Percentiles rank a stretch among this genome's conserved stretches.
Evolutionary conservation across 2,113 vertebrate species (phyloP).

Genomic region (Heptranchias perlo): DNA sequence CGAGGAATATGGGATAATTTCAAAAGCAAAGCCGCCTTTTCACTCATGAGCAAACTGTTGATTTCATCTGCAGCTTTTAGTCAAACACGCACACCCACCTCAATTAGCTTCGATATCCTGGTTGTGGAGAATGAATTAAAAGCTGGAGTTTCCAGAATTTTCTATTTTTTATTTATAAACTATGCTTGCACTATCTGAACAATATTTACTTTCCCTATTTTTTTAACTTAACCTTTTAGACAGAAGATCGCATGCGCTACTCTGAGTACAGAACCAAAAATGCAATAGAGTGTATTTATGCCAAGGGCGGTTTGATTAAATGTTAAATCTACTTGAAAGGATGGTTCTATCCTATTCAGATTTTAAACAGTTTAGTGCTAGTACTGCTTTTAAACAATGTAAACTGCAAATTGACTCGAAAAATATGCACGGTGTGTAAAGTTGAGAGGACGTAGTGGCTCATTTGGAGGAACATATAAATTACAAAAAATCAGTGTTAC

Average conservation of each 20-base stretch:
- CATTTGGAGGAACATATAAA: not conserved
- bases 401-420: not conserved
- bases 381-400: not conserved
- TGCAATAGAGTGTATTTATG: not conserved
- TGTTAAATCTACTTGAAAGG: not conserved
- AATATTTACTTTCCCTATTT: not conserved
- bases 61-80: not conserved
- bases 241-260: not conserved
- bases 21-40: not conserved
- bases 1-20: no score
- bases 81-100: not conserved
- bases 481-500: not conserved
- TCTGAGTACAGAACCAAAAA: not conserved
- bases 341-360: not conserved
- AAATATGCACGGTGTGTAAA: not conserved
- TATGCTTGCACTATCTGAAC: not conserved
- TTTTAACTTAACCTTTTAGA: not conserved
- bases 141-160: not conserved
- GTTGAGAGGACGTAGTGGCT: not conserved
- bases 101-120: not conserved
- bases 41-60: not conserved
- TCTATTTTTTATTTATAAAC: not conserved
- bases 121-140: not conserved
- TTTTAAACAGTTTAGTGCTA: not conserved
- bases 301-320: not conserved